Percentiles rank a stretch among this genome's conserved stretches.
These are phyloP conservation scores for Aspiorhynchus laticeps DNA, from an alignment of 2,113 vertebrate genomes.

Conservation along the genomic window DNA sequence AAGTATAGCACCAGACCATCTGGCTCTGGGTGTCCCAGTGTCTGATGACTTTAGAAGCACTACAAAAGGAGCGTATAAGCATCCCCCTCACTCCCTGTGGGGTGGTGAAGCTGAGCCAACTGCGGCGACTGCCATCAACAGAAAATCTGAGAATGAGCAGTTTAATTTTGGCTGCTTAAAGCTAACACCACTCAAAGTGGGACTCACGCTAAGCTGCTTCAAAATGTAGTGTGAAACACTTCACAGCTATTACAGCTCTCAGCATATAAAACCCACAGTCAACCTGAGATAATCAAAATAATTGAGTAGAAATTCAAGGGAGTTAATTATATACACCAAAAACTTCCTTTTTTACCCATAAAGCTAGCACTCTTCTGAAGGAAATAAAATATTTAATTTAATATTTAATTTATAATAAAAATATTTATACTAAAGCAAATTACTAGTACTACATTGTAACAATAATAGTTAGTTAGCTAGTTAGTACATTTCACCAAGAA, in stretches of 20 bases:
- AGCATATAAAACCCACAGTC: neutral
- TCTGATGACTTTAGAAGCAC: slow-evolving; percentile 30
- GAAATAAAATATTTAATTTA: neutral
- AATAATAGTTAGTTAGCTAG: no score
- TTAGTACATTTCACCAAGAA: no score
- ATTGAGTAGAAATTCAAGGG: neutral
- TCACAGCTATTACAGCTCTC: slow-evolving; percentile 1
- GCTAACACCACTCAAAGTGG: slow-evolving; percentile 13
- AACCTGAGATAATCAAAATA: slow-evolving; percentile 15
- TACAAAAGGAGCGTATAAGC: slow-evolving; percentile 16
- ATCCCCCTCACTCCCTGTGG: neutral
- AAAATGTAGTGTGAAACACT: neutral
- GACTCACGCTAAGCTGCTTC: neutral
- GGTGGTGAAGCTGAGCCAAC: slow-evolving; percentile 5
- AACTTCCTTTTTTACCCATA: no score
- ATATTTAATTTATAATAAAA: neutral
- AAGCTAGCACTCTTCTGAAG: neutral
- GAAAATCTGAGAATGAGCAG: slow-evolving; percentile 44
- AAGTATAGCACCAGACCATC: slow-evolving; percentile 41
- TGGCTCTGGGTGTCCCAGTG: slow-evolving; percentile 32
- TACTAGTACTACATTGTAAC: no score
- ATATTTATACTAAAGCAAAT: neutral
- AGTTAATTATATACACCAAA: neutral
- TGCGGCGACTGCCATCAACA: neutral
- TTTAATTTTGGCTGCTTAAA: slow-evolving; percentile 34